phyloP scores from a whole-genome alignment of 92 coral and sea anemone species.

The Paramuricea clavata region DNA sequence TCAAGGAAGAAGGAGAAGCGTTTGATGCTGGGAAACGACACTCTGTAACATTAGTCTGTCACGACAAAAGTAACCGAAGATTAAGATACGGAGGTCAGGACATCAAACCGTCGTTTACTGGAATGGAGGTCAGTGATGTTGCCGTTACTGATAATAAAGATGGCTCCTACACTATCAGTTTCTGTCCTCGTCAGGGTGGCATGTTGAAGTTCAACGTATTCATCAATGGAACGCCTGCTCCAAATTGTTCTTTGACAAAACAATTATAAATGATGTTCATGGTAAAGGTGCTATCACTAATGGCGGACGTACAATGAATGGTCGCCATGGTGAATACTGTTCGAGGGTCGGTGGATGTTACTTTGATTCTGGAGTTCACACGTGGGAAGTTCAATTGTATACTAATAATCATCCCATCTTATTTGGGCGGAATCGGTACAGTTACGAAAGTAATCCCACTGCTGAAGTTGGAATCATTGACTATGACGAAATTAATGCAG shows the following conservation, averaged over 20 bases:
- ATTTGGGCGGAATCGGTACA: too few species aligned
- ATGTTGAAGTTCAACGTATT: constrained; percentile 2
- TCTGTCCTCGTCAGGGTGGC: not conserved
- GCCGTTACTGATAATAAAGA: constrained; percentile 25
- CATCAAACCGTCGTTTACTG: constrained; percentile 20
- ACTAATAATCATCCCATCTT: too few species aligned
- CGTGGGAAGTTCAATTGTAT: constrained; percentile 28
- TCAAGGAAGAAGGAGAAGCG: not conserved
- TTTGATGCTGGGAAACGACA: not conserved
- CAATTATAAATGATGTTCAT: not conserved
- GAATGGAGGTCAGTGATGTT: constrained; percentile 33
- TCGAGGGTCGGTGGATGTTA: not conserved
- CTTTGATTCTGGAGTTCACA: constrained; percentile 26
- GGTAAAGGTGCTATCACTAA: constrained; percentile 9
- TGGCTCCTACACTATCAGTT: constrained; percentile 7
- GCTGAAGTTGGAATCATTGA: constrained; percentile 29
- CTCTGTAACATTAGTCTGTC: not conserved
- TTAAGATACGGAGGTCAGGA: constrained; percentile 8
- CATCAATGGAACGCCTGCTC: constrained; percentile 29
- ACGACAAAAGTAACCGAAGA: constrained; percentile 1
- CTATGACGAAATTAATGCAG: constrained; percentile 1
- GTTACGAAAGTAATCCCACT: not conserved
- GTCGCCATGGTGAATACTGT: constrained; percentile 15
- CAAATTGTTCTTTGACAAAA: constrained; percentile 33
- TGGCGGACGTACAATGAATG: constrained; percentile 3